Base-by-base conservation (phyloP, 2,113 vertebrate species). In the Erinaceus europaeus region DNA sequence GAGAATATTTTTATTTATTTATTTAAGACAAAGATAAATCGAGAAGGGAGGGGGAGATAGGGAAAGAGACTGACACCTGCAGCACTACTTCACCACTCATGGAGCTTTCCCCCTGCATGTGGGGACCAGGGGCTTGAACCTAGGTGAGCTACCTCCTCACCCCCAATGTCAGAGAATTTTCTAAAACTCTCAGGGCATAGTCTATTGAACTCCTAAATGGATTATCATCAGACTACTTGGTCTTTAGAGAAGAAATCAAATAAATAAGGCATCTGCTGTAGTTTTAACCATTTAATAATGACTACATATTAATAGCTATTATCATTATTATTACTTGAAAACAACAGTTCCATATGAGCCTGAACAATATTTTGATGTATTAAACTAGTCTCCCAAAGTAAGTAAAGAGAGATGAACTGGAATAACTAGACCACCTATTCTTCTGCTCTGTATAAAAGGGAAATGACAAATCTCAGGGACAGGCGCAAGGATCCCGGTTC, bases 171-270 rank as follows among this genome's bases (percentile, higher is more conserved):
- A 23, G 11, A 29, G 23, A 74, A 38, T 11, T 64, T 81, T 46
- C 55, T 34, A 76, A 83, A 59, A 68, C 14, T 42, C 12, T 76
- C 46, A 64, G 15, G 34, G 17, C 20, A 52, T 2, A 61, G 65
- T 59, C 27, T 77, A 12, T 50, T 62, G n/a, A 62, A 67, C n/a
- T 62, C 6, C 4, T 57, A 67, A 90, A 86, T 15, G 18, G 13
- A 11, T n/a, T 18, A 62, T 71, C 38, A 50, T 34, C 77, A 68
- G 74, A 81, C 78, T 21, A 81, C 14, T 61, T 91, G 29, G 29
- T 83, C 80, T 38, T 84, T 88, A 6, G 29, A 62, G 38, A 88
- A 62, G 50, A 84, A 81, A 75, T 61, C 48, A 71, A 57, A 42
- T 32, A 77, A 13, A 36, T 25, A 74, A 86, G 61, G 7, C 48